phyloP scores from a whole-genome alignment of 2,888 invertebrate genomes.

The Crepidodera aurea region DNA sequence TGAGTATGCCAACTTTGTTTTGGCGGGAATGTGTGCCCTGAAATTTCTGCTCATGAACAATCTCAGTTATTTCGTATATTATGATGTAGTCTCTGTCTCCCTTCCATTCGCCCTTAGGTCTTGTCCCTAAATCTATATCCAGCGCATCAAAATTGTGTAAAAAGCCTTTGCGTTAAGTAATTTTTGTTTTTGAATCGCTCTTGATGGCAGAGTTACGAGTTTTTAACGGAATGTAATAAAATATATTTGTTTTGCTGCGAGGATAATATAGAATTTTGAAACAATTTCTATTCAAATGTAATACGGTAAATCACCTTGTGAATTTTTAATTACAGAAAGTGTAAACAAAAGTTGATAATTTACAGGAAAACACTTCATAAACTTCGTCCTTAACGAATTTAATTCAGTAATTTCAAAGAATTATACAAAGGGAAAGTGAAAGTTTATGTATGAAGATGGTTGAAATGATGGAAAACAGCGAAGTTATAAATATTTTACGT shows the following conservation, averaged over 20 bases:
- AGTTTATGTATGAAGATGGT: neutral
- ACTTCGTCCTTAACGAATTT: neutral
- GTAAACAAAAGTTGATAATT: neutral
- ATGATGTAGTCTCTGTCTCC: slow-evolving; percentile 3
- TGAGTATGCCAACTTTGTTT: slow-evolving; percentile 12
- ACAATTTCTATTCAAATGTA: no score
- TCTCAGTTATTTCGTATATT: slow-evolving; percentile 16
- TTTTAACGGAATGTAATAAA: no score
- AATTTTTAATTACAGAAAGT: neutral
- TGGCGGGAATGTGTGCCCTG: slow-evolving; percentile 8
- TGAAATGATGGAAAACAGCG: neutral
- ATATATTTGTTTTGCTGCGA: no score
- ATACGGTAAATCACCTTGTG: neutral
- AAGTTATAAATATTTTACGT: slow-evolving; percentile 1
- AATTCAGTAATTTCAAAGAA: neutral
- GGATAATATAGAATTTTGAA: no score
- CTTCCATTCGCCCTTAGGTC: neutral
- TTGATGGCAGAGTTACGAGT: no score
- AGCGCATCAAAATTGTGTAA: neutral
- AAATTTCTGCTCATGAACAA: slow-evolving; percentile 13
- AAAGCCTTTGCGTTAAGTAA: no score
- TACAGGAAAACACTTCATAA: neutral
- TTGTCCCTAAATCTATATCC: neutral
- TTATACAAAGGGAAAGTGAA: neutral
- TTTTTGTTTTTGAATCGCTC: no score